A percentile compares a stretch with the other conserved stretches of the same genome.
Conservation (phyloP, 2,113 vertebrate species). For the Genyomyrus donnyi region DNA sequence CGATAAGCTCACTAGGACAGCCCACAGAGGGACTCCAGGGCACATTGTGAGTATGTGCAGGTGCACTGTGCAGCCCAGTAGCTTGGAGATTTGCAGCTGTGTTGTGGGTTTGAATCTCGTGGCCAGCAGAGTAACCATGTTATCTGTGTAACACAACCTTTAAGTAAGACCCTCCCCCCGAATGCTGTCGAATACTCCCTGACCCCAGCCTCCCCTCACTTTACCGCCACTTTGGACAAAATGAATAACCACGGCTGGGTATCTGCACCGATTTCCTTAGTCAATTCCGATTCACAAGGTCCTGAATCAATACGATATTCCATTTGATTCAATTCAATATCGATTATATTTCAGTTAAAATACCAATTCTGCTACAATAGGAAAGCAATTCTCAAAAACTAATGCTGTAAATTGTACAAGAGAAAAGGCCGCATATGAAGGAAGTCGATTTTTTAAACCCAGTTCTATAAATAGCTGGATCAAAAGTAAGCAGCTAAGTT, state of each 20-base stretch:
- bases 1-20: background rate
- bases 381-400: background rate
- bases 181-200: background rate
- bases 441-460: background rate
- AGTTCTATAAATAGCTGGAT: background rate
- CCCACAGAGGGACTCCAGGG: background rate
- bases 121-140: background rate
- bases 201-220: background rate
- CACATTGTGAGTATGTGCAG: background rate
- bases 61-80: background rate
- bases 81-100: background rate
- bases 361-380: background rate
- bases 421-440: background rate
- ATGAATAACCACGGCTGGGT: background rate
- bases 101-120: background rate
- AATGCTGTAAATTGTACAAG: background rate
- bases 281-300: background rate
- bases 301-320: background rate
- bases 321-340: background rate
- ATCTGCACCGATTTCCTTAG: background rate
- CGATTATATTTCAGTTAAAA: background rate
- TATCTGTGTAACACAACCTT: background rate
- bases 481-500: background rate
- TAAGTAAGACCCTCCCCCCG: background rate
- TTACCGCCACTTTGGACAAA: background rate